phyloP scores from a whole-genome alignment of 2,888 invertebrate genomes.

The Lepidocyrtoides sp. region DNA sequence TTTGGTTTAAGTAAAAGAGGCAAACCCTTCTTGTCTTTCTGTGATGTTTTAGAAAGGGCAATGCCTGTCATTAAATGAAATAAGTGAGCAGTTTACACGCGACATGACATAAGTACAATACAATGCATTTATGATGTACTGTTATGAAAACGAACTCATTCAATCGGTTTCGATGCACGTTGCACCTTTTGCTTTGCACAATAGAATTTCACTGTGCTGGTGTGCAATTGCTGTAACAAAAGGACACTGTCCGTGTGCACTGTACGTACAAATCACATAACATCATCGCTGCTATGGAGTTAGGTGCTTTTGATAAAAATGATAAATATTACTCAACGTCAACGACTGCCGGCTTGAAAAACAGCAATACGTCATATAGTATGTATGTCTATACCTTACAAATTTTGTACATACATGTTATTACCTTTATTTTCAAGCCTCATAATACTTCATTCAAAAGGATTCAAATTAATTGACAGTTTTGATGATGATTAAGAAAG shows the following conservation, averaged over 20 bases:
- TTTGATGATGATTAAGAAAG: too few species aligned
- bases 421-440: too few species aligned
- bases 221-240: not conserved
- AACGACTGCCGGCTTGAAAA: not conserved
- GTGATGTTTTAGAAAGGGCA: conserved; percentile 47
- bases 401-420: too few species aligned
- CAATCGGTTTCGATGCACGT: not conserved
- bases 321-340: too few species aligned
- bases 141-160: not conserved
- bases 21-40: not conserved
- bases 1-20: not conserved
- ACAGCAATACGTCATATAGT: too few species aligned
- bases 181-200: not conserved
- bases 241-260: too few species aligned
- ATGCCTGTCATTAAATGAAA: conserved; percentile 53
- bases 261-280: not conserved
- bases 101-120: not conserved
- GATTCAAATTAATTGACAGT: too few species aligned
- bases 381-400: too few species aligned
- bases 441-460: too few species aligned
- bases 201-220: not conserved
- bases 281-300: not conserved
- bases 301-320: too few species aligned
- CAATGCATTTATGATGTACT: not conserved
- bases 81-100: conserved; percentile 50